Percentiles rank a stretch among this genome's conserved stretches.
Conservation (phyloP, 2,113 vertebrate genomes). For the Monarcha castaneiventris region DNA sequence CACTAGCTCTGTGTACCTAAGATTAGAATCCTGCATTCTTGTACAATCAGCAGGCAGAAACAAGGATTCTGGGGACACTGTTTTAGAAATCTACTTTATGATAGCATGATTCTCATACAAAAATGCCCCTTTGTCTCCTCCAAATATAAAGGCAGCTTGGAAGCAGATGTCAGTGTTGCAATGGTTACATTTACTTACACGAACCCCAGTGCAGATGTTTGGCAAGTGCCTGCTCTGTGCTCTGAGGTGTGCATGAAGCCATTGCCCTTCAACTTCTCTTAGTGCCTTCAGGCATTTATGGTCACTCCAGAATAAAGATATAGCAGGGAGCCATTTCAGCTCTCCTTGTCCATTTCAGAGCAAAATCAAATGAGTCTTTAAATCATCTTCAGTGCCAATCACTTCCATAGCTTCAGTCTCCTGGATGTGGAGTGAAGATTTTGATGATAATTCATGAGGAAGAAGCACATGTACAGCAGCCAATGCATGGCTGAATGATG, state of each 20-base stretch:
- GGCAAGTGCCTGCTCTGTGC: neutral
- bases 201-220: fast-evolving
- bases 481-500: neutral
- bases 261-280: neutral
- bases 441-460: neutral
- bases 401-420: neutral
- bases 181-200: neutral
- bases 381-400: neutral
- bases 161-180: neutral
- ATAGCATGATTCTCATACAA: neutral
- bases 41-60: neutral
- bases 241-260: neutral
- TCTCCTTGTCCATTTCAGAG: neutral
- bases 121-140: neutral
- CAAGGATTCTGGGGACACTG: neutral
- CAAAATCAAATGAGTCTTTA: neutral
- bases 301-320: neutral
- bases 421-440: neutral
- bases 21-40: neutral
- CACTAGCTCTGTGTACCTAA: neutral
- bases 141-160: neutral
- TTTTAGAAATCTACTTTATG: neutral
- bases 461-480: neutral
- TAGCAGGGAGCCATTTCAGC: neutral
- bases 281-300: neutral